phyloP scores from a whole-genome alignment of 2,113 vertebrate species.

The Psittacara wagleri region DNA sequence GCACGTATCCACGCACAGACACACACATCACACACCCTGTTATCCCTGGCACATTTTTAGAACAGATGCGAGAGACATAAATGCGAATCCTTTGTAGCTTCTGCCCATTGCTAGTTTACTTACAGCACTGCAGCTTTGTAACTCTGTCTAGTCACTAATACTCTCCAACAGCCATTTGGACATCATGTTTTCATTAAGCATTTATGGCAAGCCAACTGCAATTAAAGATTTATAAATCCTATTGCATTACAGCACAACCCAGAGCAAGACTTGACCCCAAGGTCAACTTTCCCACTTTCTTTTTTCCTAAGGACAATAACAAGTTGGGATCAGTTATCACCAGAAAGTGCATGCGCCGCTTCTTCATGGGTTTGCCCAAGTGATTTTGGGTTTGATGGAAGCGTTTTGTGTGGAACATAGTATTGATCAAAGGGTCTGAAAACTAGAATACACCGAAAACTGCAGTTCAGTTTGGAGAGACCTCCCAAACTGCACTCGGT shows the following conservation, averaged over 20 bases:
- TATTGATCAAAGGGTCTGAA: background rate
- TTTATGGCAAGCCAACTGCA: slow-evolving; percentile 73
- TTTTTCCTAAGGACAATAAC: background rate
- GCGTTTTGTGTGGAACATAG: background rate
- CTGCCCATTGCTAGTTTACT: background rate
- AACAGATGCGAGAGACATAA: background rate
- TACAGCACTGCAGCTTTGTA: slow-evolving; percentile 33
- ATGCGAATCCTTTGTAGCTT: background rate
- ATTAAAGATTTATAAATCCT: slow-evolving; percentile 66
- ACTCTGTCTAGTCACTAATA: background rate
- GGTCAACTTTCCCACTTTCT: slow-evolving; percentile 34
- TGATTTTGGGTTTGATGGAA: slow-evolving; percentile 20
- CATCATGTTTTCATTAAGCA: slow-evolving; percentile 73
- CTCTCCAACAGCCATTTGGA: slow-evolving; percentile 57
- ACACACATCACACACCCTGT: background rate
- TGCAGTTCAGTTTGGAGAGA: background rate
- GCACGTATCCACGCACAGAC: background rate
- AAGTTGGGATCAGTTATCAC: background rate
- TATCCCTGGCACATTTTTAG: background rate
- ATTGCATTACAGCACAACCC: slow-evolving; percentile 35
- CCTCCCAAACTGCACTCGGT: background rate
- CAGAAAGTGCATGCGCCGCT: background rate
- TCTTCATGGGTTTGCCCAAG: background rate
- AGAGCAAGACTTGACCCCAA: slow-evolving; percentile 35
- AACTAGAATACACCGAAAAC: background rate